Base-by-base conservation (phyloP, 1,140 invertebrate species). In the Manduca sexta region DNA sequence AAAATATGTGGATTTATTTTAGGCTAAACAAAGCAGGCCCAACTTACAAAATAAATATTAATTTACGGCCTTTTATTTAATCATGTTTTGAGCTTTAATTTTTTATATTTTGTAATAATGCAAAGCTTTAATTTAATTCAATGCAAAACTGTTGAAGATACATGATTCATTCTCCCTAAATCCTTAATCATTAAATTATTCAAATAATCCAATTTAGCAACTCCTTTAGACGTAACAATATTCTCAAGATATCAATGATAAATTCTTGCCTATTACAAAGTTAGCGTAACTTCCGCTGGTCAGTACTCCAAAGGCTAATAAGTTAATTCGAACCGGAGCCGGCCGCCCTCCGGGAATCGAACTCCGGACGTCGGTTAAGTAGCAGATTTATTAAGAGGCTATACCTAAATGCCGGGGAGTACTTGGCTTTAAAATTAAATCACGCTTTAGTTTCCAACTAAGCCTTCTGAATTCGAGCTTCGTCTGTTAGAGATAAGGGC, bases 301-400 rank as follows among this genome's bases (percentile, higher is more conserved):
- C 68, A 80, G 69, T 68, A 40, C 40, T 45, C 52, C 33, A 63
- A 55, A 72, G 62, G 67, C 63, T 64, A 75, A 75, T 66, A 59
- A 69, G 65, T 69, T 80, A 76, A 81, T 78, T 58, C 64, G 64
- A 45, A 66, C 52, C 55, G 62, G 61, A 67, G 52, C 51, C 63
- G 30, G 41, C 41, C 37, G 55, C 52, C 74, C 69, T 52, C 33
- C 66, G 78, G 73, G 76, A 80, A 64, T 78, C 74, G 66, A 80
- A 82, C 69, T 69, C 68, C 65, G 69, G 60, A 70, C 61, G 61
- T 52, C 43, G 56, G 54, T 50, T 69, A 66, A 72, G 63, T 57
- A 63, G 63, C 61, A 74, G 72, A 81, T 82, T 81, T 84, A 82
- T 84, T 79, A 71, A 74, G 64, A 73, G 75, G 65, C 59, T 71